Base-by-base conservation (phyloP, 2,113 vertebrate species). In the Caranx ignobilis region DNA sequence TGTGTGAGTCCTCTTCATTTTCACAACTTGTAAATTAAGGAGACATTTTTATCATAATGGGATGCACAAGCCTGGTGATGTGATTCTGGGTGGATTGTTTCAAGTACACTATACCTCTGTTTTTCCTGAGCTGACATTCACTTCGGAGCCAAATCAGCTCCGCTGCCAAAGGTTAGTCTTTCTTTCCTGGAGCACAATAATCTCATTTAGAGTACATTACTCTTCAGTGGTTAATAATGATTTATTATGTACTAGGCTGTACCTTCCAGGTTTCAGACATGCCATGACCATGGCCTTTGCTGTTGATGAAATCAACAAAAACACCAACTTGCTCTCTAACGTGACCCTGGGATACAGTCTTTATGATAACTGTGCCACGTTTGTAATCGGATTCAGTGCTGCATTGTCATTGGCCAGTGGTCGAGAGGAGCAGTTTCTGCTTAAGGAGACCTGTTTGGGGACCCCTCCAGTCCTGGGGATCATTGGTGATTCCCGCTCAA, bases 61-160 rank as follows among this genome's bases (percentile, higher is more conserved):
- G 10, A 60, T 89, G 41, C 87, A 90, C 73, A 85, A 82, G 54
- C 6, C 80, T 54, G 90, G 90, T 1, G 82, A 91, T 76, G 78
- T 89, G 77, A 35, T 90, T 70, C 52, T 91, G n/a, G 90, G 90
- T 65, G 90, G 88, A 6, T 31, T 91, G 39, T 91, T 90, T 84
- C 62, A 90, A 56, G 63, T 91, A 31, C 90, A 91, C 60, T 91
- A 76, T 60, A 82, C 76, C 2, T 91, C 90, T 34, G 16, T 82
- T 31, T 91, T 78, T 9, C 75, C 82, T 43, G 75, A 90, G 11
- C 11, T 34, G 59, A 65, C 75, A 2, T 91, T 91, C 45, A 90
- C 78, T 1, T 87, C 88, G 48, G 66, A 90, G 45, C 90, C 88
- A 71, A 48, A 77, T 6, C 75, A 88, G 31, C 78, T 63, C 16